Evolutionary conservation across 2,113 vertebrate species (phyloP).

Genomic region (Tetrax tetrax): DNA sequence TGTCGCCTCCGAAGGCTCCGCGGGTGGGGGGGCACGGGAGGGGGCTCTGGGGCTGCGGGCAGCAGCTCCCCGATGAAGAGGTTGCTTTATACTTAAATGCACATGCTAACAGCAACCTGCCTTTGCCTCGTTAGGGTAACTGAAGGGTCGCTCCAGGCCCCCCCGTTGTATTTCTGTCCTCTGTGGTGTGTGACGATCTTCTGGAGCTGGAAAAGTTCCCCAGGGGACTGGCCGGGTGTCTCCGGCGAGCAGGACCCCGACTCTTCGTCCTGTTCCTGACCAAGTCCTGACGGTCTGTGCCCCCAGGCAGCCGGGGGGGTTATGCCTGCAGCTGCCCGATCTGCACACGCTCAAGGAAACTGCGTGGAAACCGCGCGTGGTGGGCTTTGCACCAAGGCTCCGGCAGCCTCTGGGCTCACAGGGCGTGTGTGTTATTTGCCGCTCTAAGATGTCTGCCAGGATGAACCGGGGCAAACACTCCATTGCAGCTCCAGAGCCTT

Average conservation of each 20-base stretch:
- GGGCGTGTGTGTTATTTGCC: accelerated
- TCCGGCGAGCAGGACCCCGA: no score
- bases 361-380: background rate
- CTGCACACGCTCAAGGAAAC: background rate
- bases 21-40: background rate
- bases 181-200: background rate
- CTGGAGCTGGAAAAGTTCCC: background rate
- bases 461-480: background rate
- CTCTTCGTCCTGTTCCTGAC: background rate
- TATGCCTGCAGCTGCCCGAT: conserved; percentile 22
- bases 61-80: background rate
- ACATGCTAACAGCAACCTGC: background rate
- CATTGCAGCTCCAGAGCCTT: background rate
- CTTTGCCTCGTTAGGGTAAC: accelerated
- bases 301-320: background rate
- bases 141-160: background rate
- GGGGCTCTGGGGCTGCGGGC: background rate
- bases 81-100: background rate
- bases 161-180: background rate
- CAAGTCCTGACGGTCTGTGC: background rate
- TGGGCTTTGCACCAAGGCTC: background rate
- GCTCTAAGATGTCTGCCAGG: background rate
- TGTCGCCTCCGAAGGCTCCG: background rate
- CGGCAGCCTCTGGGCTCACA: no score
- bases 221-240: background rate